These are phyloP conservation scores for Rissa tridactyla DNA, from an alignment of 2,113 vertebrate species.

Conservation along the genomic window DNA sequence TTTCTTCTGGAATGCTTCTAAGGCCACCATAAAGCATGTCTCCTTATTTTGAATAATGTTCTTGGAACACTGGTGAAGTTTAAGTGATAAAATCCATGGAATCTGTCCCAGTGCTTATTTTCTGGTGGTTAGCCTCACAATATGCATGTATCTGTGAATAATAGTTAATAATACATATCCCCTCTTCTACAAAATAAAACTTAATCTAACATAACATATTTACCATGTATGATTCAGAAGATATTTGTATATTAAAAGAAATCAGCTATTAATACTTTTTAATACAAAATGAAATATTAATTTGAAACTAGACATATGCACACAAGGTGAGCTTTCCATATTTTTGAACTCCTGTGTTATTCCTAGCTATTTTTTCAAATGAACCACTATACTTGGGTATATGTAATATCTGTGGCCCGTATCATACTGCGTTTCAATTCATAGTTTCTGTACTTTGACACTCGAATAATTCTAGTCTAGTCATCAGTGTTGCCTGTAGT, in stretches of 20 bases:
- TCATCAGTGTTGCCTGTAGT: too few species aligned
- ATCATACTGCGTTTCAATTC: neutral
- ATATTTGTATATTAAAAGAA: neutral
- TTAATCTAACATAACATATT: neutral
- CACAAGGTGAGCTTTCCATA: neutral
- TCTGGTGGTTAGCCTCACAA: neutral
- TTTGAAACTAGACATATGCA: neutral
- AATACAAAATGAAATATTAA: neutral
- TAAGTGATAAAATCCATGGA: neutral
- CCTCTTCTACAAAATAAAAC: neutral
- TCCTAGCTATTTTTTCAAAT: neutral
- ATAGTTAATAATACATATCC: neutral
- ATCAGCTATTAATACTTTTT: neutral
- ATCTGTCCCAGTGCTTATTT: neutral
- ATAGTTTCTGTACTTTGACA: neutral
- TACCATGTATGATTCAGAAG: neutral
- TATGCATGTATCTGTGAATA: neutral
- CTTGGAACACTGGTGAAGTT: neutral
- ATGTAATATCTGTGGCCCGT: too few species aligned
- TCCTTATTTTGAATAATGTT: neutral
- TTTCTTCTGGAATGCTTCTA: neutral
- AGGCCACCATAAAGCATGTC: neutral
- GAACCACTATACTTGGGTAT: rapidly evolving
- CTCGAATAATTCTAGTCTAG: neutral
- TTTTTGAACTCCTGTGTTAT: neutral